Conservation (phyloP, 2,888 invertebrate genomes). For the Dichetophora obliterata region DNA sequence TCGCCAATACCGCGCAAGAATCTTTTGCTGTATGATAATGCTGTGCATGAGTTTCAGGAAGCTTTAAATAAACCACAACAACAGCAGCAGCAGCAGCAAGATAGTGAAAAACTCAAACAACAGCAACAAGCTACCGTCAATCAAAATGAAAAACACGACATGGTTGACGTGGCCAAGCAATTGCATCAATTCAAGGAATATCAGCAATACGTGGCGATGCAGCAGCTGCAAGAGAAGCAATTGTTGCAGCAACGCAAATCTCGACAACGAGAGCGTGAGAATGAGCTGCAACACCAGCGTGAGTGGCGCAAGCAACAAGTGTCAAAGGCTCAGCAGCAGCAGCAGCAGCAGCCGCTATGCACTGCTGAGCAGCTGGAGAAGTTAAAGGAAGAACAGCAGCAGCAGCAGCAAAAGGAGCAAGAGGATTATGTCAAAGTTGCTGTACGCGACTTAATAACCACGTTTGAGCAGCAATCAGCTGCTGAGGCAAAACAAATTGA, state of each 20-base stretch:
- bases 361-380: background rate
- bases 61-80: slow-evolving; percentile 9
- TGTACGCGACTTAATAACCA: slow-evolving; percentile 72
- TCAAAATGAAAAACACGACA: background rate
- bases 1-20: slow-evolving; percentile 48
- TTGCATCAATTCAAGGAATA: slow-evolving; percentile 55
- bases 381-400: background rate
- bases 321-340: background rate
- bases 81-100: slow-evolving; percentile 30
- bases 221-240: slow-evolving; percentile 43
- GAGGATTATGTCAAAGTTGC: slow-evolving; percentile 68
- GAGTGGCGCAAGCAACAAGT: slow-evolving; percentile 19
- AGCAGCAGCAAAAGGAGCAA: slow-evolving; percentile 40
- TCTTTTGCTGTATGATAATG: slow-evolving; percentile 49
- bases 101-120: background rate
- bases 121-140: background rate
- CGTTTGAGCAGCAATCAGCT: slow-evolving; percentile 76
- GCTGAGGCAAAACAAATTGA: slow-evolving; percentile 59
- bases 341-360: no score
- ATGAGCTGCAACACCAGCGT: slow-evolving; percentile 18
- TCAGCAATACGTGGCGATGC: slow-evolving; percentile 51
- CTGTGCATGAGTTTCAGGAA: slow-evolving; percentile 47
- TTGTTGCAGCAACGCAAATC: slow-evolving; percentile 23
- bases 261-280: slow-evolving; percentile 23
- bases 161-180: slow-evolving; percentile 51